phyloP scores from a whole-genome alignment of 2,888 invertebrate species.

The Drosophila quinaria region DNA sequence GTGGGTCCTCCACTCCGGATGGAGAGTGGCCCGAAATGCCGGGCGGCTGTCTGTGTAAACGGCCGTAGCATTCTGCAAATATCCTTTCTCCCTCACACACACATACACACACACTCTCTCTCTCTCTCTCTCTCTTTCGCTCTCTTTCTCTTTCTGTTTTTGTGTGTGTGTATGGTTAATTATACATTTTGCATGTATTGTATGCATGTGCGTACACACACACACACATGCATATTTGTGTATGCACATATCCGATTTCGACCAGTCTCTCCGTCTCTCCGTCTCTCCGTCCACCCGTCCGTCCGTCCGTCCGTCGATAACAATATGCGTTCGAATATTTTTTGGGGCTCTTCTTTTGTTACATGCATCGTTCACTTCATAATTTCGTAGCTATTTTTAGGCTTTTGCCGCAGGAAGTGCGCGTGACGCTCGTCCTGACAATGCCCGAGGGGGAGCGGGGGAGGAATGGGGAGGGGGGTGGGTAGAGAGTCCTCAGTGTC shows the following conservation, averaged over 20 bases:
- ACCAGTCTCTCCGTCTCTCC: not conserved
- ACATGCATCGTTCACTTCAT: slow-evolving; percentile 60
- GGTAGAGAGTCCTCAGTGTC: slow-evolving; percentile 25
- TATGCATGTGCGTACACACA: not conserved
- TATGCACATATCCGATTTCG: slow-evolving; percentile 73
- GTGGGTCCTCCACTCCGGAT: slow-evolving; percentile 31
- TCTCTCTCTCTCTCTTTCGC: not conserved
- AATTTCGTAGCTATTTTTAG: slow-evolving; percentile 71
- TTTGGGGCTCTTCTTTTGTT: slow-evolving; percentile 46
- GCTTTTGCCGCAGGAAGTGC: slow-evolving; percentile 64
- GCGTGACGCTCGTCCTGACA: slow-evolving; percentile 51
- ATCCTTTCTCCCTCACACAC: slow-evolving; percentile 18
- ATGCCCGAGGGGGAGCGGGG: slow-evolving; percentile 26
- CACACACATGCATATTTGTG: slow-evolving; percentile 13
- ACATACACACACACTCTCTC: not conserved
- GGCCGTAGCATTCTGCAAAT: slow-evolving; percentile 73
- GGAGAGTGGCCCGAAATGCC: slow-evolving; percentile 57
- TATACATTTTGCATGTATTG: slow-evolving; percentile 70
- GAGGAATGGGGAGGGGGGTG: too few species aligned
- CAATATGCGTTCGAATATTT: slow-evolving; percentile 75
- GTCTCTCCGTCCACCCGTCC: slow-evolving; percentile 1
- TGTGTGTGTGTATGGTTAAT: slow-evolving; percentile 67
- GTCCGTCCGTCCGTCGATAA: slow-evolving; percentile 64
- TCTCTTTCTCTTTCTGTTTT: not conserved
- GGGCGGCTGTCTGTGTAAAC: slow-evolving; percentile 67